Percentiles rank a stretch among this genome's conserved stretches.
Evolutionary conservation across 2,888 invertebrate species (phyloP).

Genomic region (Ptycholaimellus sp.): DNA sequence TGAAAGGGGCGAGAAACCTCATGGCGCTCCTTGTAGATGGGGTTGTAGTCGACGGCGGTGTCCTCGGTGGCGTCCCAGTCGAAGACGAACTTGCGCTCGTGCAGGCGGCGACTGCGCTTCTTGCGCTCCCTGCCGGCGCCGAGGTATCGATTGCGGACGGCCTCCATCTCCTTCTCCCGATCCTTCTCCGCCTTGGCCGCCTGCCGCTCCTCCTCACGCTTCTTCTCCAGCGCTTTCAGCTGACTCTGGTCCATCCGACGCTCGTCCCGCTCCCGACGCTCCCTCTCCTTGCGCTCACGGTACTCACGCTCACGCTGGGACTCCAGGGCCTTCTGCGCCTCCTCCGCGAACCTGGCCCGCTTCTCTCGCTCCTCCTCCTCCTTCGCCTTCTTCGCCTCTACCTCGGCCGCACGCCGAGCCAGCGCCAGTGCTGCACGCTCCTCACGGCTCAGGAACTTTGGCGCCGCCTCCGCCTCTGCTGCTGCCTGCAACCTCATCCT

Average conservation of each 20-base stretch:
- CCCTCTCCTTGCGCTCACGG: slow-evolving; percentile 9
- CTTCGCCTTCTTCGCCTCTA: slow-evolving; percentile 49
- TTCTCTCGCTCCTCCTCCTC: slow-evolving; percentile 45
- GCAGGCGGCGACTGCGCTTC: slow-evolving; percentile 63
- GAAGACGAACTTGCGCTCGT: slow-evolving; percentile 96
- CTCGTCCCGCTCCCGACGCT: neutral
- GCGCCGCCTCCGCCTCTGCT: no score
- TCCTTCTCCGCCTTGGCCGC: slow-evolving; percentile 7
- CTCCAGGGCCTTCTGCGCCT: slow-evolving; percentile 18
- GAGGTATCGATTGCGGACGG: slow-evolving; percentile 11
- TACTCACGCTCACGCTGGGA: no score
- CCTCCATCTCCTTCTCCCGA: slow-evolving; percentile 14
- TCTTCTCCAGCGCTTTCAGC: neutral
- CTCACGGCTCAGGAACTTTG: slow-evolving; percentile 84
- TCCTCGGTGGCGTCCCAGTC: slow-evolving; percentile 99
- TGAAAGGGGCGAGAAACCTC: slow-evolving; percentile 33
- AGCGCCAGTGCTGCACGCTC: slow-evolving; percentile 71
- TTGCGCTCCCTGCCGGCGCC: slow-evolving; percentile 40
- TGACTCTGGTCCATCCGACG: no score
- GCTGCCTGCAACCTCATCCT: no score
- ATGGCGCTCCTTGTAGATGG: slow-evolving; percentile 79
- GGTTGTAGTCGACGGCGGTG: slow-evolving; percentile 84
- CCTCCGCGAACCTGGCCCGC: slow-evolving; percentile 33
- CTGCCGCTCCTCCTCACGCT: slow-evolving; percentile 9
- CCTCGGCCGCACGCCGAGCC: slow-evolving; percentile 59